Percentiles rank a stretch among this genome's conserved stretches.
phyloP scores from a whole-genome alignment of 1,140 invertebrate genomes.

The Caenorhabditis remanei region DNA sequence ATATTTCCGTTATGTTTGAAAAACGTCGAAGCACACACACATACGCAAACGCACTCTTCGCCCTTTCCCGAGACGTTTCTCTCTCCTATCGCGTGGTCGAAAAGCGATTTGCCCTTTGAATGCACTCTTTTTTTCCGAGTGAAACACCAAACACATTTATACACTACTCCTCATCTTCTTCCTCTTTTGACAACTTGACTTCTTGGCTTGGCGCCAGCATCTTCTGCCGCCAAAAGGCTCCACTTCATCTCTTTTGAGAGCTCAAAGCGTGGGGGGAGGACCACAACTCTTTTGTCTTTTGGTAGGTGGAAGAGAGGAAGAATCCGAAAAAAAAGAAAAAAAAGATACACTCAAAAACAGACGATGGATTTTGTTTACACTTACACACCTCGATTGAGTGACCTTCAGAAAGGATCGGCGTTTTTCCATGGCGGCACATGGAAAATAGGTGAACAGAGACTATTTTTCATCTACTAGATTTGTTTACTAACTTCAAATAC shows the following conservation, averaged over 20 bases:
- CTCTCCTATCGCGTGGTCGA: slow-evolving; percentile 39
- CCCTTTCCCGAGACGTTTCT: slow-evolving; percentile 50
- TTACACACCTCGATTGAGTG: background rate
- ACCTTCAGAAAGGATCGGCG: slow-evolving; percentile 14
- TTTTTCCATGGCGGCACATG: background rate
- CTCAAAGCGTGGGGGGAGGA: background rate
- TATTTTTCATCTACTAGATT: slow-evolving; percentile 11
- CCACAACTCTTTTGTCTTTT: background rate
- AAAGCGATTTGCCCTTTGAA: slow-evolving; percentile 53
- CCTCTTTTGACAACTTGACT: slow-evolving; percentile 27
- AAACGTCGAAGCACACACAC: slow-evolving; percentile 19
- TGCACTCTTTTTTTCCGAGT: slow-evolving; percentile 49
- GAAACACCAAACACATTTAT: slow-evolving; percentile 43
- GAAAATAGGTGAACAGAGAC: slow-evolving; percentile 5
- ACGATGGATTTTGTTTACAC: slow-evolving; percentile 3
- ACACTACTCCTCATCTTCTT: slow-evolving; percentile 35
- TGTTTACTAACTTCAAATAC: background rate
- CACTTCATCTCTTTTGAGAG: background rate
- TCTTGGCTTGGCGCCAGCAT: background rate
- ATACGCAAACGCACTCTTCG: slow-evolving; percentile 53
- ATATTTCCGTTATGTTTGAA: slow-evolving; percentile 29
- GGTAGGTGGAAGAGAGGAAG: background rate
- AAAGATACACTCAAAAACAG: background rate
- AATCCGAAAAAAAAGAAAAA: background rate
- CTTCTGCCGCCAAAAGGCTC: background rate